Evolutionary conservation across 2,888 invertebrate genomes (phyloP), one percentile per base, ranked within the genome.

Genomic region (Troides oblongomaculatus): DNA sequence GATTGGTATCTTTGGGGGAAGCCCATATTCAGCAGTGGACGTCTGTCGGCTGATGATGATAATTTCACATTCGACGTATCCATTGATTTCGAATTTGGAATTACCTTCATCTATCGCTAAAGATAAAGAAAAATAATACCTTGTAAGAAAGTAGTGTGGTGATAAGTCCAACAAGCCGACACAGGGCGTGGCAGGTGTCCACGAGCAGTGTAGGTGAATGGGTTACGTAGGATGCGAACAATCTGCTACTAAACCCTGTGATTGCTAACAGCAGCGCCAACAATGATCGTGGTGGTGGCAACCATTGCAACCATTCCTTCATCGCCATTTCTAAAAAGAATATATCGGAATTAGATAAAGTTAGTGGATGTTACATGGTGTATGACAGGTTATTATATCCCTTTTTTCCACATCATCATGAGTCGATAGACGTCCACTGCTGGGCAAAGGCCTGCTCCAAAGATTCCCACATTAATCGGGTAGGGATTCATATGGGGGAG

Each of bases 161-260:
- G 70, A 90, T 90, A 68, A 99, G 94, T 14, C 98, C 97, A 68
- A 99, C 95, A 56, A 98, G 96, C 82, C 99, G 97, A 87, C 98
- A 98, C 66, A 99, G 94, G 94, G 98, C 97, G 89, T 99, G 98
- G 90, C 98, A 99, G 14, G 98, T 96, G 85, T 98, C 97, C 76
- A 98, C 96, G 63, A 98, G 95, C 17, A 99, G 94, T 0, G 98
- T 98, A 64, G 99, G 94, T 0, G 98, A 97, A 88, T 99, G 97
- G 2, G 98, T 97, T 77, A 97, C 92, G 86, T 99, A 97, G 72
- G 98, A 97, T 12, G 97, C 95, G 75, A 96, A 94, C 77, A 99
- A 93, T 82, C 98, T 96, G 5, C 96, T 95, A 74, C 96, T 87
- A 89, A 98, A 98, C 79, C 96, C 96, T 64, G 94, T 93, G 36